Evolutionary conservation across 2,113 vertebrate species (phyloP).

Genomic region (Indri indri): DNA sequence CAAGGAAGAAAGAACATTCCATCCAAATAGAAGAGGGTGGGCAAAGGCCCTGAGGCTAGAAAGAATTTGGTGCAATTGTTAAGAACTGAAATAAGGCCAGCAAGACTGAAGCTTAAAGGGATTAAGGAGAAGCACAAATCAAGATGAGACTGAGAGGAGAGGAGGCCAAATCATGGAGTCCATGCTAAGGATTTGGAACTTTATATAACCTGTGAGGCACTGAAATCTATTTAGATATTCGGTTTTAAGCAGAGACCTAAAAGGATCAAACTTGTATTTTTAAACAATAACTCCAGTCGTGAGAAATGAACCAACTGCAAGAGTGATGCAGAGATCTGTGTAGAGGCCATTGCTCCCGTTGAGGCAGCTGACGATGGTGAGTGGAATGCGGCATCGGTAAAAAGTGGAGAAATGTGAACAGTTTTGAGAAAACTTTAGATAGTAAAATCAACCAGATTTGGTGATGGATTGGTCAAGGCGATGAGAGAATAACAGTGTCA

Average conservation of each 20-base stretch:
- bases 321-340: background rate
- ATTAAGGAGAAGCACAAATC: background rate
- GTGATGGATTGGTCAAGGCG: background rate
- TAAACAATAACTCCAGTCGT: background rate
- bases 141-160: background rate
- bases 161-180: background rate
- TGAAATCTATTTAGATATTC: background rate
- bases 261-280: background rate
- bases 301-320: background rate
- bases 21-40: background rate
- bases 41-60: background rate
- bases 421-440: background rate
- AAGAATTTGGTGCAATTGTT: background rate
- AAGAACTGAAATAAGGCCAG: background rate
- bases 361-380: background rate
- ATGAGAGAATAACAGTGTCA: background rate
- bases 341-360: background rate
- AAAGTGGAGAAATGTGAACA: background rate
- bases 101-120: background rate
- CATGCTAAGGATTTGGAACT: background rate
- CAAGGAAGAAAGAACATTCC: background rate
- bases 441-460: background rate
- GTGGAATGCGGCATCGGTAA: background rate
- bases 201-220: background rate
- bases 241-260: background rate